Evolutionary conservation across 2,888 invertebrate genomes (phyloP).

Genomic region (Neuroscelio doddi): DNA sequence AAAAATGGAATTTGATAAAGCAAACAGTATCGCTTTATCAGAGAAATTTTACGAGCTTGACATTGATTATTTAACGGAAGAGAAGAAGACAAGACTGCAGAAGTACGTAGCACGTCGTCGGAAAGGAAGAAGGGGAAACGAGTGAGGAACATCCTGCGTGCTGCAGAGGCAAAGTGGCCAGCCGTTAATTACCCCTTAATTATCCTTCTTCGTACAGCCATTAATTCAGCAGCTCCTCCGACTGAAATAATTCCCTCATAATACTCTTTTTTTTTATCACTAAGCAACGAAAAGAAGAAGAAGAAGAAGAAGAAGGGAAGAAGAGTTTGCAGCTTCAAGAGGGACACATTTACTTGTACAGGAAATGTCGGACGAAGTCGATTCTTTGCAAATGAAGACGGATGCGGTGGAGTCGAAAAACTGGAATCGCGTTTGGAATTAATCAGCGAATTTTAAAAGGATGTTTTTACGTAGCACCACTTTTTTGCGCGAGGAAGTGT

Average conservation of each 20-base stretch:
- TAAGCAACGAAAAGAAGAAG: conserved; percentile 1
- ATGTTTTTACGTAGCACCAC: not conserved
- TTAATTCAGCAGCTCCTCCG: conserved; percentile 42
- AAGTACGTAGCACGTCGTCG: not conserved
- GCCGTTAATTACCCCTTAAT: conserved; percentile 54
- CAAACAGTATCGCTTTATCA: no score
- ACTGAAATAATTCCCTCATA: conserved; percentile 43
- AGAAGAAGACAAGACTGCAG: conserved; percentile 1
- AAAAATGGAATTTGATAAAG: no score
- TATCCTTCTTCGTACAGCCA: conserved; percentile 48
- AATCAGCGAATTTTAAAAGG: conserved; percentile 9
- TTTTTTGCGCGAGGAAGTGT: not conserved
- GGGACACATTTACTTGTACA: not conserved
- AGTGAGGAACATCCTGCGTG: conserved; percentile 27
- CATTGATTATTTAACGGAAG: conserved; percentile 11
- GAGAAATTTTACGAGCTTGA: not conserved
- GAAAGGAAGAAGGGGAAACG: not conserved
- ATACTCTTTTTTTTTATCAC: conserved; percentile 15
- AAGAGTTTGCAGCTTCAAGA: not conserved
- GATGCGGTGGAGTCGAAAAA: not conserved
- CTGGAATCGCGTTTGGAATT: conserved; percentile 1
- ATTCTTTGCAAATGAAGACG: conserved; percentile 13
- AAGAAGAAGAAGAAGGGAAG: not conserved
- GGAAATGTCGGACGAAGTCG: conserved; percentile 6
- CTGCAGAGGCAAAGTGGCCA: conserved; percentile 41